Evolutionary conservation across 2,888 invertebrate species (phyloP), one percentile per base, ranked within the genome.

Genomic region (Gandaritis pyraliata): DNA sequence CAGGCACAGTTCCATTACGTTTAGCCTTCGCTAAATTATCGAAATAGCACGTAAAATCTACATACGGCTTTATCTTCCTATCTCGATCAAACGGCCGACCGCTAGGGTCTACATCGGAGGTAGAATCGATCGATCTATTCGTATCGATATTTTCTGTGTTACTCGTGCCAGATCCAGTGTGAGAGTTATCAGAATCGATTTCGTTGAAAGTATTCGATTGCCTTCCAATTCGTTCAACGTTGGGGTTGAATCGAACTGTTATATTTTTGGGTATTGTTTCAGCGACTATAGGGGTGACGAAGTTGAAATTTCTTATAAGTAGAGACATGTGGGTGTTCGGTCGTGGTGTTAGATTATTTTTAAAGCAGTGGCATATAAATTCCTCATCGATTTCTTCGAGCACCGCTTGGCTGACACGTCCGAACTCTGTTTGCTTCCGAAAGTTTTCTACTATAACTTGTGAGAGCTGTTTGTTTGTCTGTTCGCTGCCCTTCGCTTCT

Each of bases 321-420:
- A 98, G 89, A 0, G 97, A 97, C 78, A 97, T 96, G 74, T 98
- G 97, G 13, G 97, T 97, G 38, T 97, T 93, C 45, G 95, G 95
- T 72, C 93, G 93, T 0, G 90, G 93, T 0, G 89, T 91, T 45
- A 90, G 77, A 50, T 89, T 93, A 55, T 87, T 90, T 71, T 82
- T 90, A 86, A 96, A 94, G 78, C 95, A 96, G 63, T 95, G 94
- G 48, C 96, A 95, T 46, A 96, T 95, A 80, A 97, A 97, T 61
- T 96, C 94, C n/a, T 96, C 93, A 12, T 96, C 96, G 1, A 97
- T 95, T 83, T 96, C 96, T 78, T 97, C 95, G 0, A 98, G 94
- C 0, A 97, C 97, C 0, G 96, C 95, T 86, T 98, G 97, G 12
- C 97, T 96, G 48, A 98, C 97, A 38, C 95, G 95, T 16, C 94